A percentile compares a stretch with the other conserved stretches of the same genome.
Evolutionary conservation across 2,888 invertebrate genomes (phyloP).

Genomic region (Pardosa pseudoannulata): DNA sequence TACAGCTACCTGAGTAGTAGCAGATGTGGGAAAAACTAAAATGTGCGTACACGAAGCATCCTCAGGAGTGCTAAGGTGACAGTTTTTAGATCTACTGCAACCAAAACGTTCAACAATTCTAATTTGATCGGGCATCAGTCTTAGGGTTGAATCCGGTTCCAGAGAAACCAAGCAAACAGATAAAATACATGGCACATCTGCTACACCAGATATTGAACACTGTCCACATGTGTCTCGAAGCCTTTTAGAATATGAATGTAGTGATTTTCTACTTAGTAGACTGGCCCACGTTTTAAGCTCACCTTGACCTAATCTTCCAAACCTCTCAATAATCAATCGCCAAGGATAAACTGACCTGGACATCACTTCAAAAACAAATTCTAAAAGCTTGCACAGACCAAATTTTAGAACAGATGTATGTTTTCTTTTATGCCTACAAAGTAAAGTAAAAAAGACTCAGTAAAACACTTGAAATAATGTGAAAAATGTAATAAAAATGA

Average conservation of each 20-base stretch:
- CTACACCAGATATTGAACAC: conserved; percentile 88
- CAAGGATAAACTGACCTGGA: conserved; percentile 92
- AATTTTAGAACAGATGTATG: conserved; percentile 92
- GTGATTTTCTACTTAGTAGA: conserved; percentile 91
- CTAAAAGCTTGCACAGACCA: conserved; percentile 95
- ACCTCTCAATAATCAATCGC: conserved; percentile 96
- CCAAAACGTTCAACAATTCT: conserved; percentile 94
- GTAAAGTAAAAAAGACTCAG: not conserved
- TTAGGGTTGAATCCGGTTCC: conserved; percentile 91
- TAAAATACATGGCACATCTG: conserved; percentile 91
- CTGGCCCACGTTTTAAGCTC: conserved; percentile 98
- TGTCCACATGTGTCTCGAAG: conserved; percentile 93
- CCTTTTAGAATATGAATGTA: conserved; percentile 89
- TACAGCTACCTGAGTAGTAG: conserved; percentile 87
- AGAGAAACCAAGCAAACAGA: conserved; percentile 98
- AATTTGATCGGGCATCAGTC: conserved; percentile 94
- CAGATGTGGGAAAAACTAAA: conserved; percentile 97
- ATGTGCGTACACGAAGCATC: conserved; percentile 99
- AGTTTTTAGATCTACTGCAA: conserved; percentile 85
- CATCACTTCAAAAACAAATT: conserved; percentile 96
- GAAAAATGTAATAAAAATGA: too few relatives aligned
- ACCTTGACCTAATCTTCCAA: conserved; percentile 98
- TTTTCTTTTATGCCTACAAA: conserved; percentile 79
- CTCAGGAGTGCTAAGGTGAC: conserved; percentile 93
- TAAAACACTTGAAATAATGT: too few relatives aligned